Evolutionary conservation across 2,113 vertebrate species (phyloP).

Genomic region (Pelusios castaneus): DNA sequence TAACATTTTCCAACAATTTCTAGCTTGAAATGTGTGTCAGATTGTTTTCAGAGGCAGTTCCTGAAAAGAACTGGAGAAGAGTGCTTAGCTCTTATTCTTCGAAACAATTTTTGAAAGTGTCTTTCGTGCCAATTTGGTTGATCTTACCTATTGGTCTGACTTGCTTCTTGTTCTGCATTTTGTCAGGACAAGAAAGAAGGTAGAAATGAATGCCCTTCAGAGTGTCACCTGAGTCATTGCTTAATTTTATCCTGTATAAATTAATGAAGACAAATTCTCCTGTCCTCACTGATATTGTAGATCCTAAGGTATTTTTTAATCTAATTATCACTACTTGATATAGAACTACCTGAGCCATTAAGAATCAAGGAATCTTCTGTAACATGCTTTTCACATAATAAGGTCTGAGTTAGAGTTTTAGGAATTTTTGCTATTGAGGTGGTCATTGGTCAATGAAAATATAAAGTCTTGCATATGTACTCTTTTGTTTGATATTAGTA

Average conservation of each 20-base stretch:
- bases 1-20: neutral
- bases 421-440: slow-evolving; percentile 28
- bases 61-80: neutral
- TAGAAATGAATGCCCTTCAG: neutral
- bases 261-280: neutral
- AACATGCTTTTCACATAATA: slow-evolving; percentile 41
- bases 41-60: neutral
- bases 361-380: neutral
- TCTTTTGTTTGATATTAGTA: no score
- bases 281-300: neutral
- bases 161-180: neutral
- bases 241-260: neutral
- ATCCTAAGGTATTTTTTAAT: slow-evolving; percentile 1
- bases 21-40: neutral
- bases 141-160: neutral
- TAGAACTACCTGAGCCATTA: slow-evolving; percentile 28
- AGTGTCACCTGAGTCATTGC: neutral
- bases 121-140: neutral
- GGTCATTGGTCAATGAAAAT: neutral
- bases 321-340: neutral
- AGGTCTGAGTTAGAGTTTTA: slow-evolving; percentile 21
- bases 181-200: neutral
- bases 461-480: no score
- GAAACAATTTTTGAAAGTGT: neutral
- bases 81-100: neutral